These are phyloP conservation scores for Venustaconcha ellipsiformis DNA, from an alignment of 1,140 invertebrate species.

Conservation along the genomic window DNA sequence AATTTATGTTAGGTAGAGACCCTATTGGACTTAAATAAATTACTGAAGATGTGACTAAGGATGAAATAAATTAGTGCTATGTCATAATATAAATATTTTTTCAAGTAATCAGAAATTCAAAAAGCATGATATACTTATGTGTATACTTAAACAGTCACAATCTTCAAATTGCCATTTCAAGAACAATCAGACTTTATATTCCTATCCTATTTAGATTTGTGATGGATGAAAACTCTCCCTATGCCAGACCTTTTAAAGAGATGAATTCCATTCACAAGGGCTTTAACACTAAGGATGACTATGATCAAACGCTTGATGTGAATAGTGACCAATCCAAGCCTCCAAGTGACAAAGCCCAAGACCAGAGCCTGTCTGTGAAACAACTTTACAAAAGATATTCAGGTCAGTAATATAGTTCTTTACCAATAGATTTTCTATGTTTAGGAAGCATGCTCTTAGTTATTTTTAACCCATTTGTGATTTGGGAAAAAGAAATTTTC, in stretches of 20 bases:
- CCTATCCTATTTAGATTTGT: constrained; percentile 42
- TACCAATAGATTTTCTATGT: background rate
- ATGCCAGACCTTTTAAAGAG: constrained; percentile 48
- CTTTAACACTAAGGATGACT: constrained; percentile 26
- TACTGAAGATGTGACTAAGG: background rate
- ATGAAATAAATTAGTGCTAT: background rate
- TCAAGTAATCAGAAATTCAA: no score
- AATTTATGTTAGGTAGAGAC: background rate
- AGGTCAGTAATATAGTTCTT: constrained; percentile 35
- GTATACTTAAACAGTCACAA: no score
- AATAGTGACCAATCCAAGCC: constrained; percentile 34
- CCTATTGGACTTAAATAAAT: background rate
- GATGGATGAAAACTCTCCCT: constrained; percentile 61
- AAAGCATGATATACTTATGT: no score
- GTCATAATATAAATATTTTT: no score
- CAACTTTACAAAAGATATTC: constrained; percentile 55
- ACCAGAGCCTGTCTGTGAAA: constrained; percentile 58
- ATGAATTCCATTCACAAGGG: constrained; percentile 41
- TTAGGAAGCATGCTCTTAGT: no score
- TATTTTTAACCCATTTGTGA: no score
- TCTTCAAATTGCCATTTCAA: no score
- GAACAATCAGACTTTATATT: background rate
- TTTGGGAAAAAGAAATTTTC: no score
- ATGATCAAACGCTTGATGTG: constrained; percentile 21
- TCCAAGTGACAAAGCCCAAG: constrained; percentile 51